Conservation (phyloP, 2,888 invertebrate species). For the Ophioninae sp. region DNA sequence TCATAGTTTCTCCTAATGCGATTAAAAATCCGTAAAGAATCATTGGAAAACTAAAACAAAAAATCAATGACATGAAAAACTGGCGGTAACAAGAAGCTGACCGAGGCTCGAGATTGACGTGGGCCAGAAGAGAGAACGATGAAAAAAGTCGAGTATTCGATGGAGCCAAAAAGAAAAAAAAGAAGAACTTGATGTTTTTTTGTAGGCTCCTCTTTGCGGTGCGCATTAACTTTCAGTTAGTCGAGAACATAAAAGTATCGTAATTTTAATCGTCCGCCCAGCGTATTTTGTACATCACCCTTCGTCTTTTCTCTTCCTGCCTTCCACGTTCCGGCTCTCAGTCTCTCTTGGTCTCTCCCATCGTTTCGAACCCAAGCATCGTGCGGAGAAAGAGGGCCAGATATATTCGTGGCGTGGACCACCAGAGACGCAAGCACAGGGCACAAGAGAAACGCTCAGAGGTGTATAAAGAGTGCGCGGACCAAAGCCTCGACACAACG, state of each 20-base stretch:
- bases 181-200: conserved; percentile 66
- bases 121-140: conserved; percentile 7
- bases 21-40: no score
- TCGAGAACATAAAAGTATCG: conserved; percentile 74
- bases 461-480: conserved; percentile 51
- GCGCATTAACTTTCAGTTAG: conserved; percentile 76
- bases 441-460: conserved; percentile 44
- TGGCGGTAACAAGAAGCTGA: neutral
- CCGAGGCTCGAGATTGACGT: neutral
- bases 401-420: conserved; percentile 72
- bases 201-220: conserved; percentile 32
- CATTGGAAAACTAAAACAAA: no score
- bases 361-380: conserved; percentile 53
- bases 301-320: conserved; percentile 30
- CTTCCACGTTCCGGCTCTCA: conserved; percentile 22
- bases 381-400: conserved; percentile 69
- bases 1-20: no score
- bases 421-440: conserved; percentile 70
- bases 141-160: conserved; percentile 58
- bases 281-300: conserved; percentile 59
- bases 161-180: conserved; percentile 28
- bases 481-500: conserved; percentile 24
- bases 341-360: conserved; percentile 30
- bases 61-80: neutral
- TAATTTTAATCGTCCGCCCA: conserved; percentile 75